Evolutionary conservation across 2,797 vertebrate species (phyloP).

Genomic region (Uromys caudimaculatus): DNA sequence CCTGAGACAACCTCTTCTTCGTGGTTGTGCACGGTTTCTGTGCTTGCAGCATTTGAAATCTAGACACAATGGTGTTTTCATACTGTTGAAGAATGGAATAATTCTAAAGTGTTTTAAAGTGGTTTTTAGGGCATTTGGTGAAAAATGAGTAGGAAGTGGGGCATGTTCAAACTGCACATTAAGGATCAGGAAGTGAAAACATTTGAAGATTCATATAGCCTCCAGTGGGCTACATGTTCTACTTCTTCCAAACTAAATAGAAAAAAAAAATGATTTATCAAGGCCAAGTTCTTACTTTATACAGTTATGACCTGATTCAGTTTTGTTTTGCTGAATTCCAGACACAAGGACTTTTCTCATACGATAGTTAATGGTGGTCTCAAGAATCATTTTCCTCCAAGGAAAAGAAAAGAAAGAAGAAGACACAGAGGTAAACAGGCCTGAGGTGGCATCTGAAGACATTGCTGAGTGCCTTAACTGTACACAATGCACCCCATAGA

Average conservation of each 20-base stretch:
- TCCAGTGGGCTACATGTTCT: not conserved
- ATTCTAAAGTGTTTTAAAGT: slow-evolving; percentile 13
- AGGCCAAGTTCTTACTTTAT: not conserved
- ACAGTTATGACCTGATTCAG: not conserved
- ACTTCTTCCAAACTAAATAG: not conserved
- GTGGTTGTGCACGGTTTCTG: not conserved
- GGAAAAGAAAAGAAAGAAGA: not conserved
- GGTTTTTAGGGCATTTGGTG: not conserved
- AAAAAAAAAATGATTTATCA: not conserved
- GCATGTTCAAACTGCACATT: not conserved
- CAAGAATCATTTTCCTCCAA: not conserved
- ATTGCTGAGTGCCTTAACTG: not conserved
- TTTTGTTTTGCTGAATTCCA: not conserved
- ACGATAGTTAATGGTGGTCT: not conserved
- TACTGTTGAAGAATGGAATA: not conserved
- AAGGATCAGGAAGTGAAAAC: slow-evolving; percentile 19
- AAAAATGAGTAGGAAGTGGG: not conserved
- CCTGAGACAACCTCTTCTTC: not conserved
- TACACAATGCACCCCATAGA: rapidly evolving
- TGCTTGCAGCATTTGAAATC: not conserved
- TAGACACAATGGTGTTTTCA: not conserved
- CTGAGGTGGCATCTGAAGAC: not conserved
- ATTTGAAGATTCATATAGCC: not conserved
- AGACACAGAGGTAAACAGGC: not conserved
- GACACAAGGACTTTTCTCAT: not conserved